Base-by-base conservation (phyloP, 2,888 invertebrate genomes). In the Caenorhabditis doughertyi region DNA sequence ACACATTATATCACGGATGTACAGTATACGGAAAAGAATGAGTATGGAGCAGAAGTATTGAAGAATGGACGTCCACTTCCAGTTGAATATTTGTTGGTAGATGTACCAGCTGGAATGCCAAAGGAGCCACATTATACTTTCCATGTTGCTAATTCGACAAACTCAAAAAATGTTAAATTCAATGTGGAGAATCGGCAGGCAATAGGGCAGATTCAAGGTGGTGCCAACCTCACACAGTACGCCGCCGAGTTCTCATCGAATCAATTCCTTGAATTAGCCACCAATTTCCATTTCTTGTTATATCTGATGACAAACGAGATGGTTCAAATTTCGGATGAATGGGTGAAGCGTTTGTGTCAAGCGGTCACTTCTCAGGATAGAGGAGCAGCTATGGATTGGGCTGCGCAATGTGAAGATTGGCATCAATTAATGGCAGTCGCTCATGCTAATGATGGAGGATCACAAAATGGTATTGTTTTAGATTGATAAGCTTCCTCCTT, bases 1-100 rank as follows among this genome's bases (percentile, higher is more conserved):
- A 95, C 95, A 92, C 97, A 97, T 93, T 99, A 97, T 93, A 98
- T 99, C 92, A 98, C 99, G 83, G 98, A 98, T 94, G 98, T 99
- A 87, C 98, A 96, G 93, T 99, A 96, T 93, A 98, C 96, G 95
- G 96, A 96, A 93, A 97, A 97, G 92, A 98, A 99, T 93, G 94
- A 95, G 86, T 99, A 98, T 93, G 97, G 97, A 71, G 99, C 98
- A 93, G 97, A 98, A 93, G 97, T 98, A 3, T 73, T 95, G 82
- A 95, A 96, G 92, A 93, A 96, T 90, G 98, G 96, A 32, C 95
- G 97, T 92, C 98, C 98, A 73, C 94, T 99, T 91, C 99, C 99
- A 9, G 97, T 99, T 65, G 98, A 98, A 92, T 99, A 98, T 94
- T 94, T 98, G 91, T 94, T 99, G 91, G 86, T 98, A 88, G 98